Evolutionary conservation across 2,888 invertebrate genomes (phyloP).

Genomic region (Anaspis maculata): DNA sequence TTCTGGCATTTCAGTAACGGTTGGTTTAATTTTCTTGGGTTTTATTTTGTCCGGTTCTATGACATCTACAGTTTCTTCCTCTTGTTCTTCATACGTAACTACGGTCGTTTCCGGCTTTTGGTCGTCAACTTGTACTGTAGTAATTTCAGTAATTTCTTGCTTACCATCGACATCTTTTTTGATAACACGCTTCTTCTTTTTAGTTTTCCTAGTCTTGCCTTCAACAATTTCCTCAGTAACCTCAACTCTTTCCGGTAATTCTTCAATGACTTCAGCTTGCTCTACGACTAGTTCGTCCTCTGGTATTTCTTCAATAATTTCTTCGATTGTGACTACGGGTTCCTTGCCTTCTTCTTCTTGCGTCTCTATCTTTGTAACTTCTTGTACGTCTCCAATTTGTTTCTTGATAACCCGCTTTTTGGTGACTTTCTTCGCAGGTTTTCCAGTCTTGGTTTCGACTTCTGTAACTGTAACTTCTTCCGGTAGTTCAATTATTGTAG

Average conservation of each 20-base stretch:
- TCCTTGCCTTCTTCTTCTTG: constrained; percentile 38
- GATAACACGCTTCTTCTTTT: constrained; percentile 37
- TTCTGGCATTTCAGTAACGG: constrained; percentile 36
- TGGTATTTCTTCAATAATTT: constrained; percentile 16
- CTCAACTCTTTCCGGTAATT: constrained; percentile 19
- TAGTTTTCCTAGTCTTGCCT: constrained; percentile 22
- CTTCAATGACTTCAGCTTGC: constrained; percentile 18
- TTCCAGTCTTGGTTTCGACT: constrained; percentile 23
- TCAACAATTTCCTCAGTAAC: constrained; percentile 16
- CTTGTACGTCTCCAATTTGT: constrained; percentile 37
- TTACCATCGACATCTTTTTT: constrained; percentile 30
- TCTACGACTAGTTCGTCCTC: constrained; percentile 16
- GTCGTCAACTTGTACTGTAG: constrained; percentile 18
- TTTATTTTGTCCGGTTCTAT: constrained; percentile 18
- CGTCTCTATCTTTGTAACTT: constrained; percentile 43
- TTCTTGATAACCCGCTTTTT: constrained; percentile 37
- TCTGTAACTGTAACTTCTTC: constrained; percentile 26
- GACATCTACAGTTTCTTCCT: constrained; percentile 13
- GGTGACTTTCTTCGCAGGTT: constrained; percentile 21
- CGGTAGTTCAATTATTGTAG: constrained; percentile 23
- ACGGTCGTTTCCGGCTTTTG: constrained; percentile 13
- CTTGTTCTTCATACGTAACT: constrained; percentile 20
- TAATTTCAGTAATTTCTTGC: constrained; percentile 22
- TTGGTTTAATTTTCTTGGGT: constrained; percentile 23
- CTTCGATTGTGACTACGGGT: constrained; percentile 34